phyloP scores from a whole-genome alignment of 2,113 vertebrate species.

The Phaethon lepturus region DNA sequence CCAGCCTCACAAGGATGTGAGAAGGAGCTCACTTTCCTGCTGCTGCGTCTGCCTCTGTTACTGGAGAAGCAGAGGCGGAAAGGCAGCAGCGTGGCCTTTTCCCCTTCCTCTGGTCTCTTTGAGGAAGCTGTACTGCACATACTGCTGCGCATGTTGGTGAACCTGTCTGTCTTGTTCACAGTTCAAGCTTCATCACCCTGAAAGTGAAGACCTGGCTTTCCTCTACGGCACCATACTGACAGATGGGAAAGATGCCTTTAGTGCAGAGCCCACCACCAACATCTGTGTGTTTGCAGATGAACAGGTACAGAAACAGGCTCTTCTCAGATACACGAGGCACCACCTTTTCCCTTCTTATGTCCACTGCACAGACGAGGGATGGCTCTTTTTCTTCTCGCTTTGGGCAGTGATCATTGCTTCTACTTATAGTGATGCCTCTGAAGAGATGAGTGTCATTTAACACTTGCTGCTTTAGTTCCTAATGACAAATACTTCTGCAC shows the following conservation, averaged over 20 bases:
- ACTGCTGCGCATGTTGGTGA: background rate
- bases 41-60: fast-evolving
- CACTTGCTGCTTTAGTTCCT: background rate
- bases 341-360: background rate
- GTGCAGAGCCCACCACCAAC: slow-evolving; percentile 86
- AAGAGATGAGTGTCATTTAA: background rate
- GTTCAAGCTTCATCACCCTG: slow-evolving; percentile 90
- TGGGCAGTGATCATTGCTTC: background rate
- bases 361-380: background rate
- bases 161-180: slow-evolving; percentile 42
- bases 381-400: background rate
- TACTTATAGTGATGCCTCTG: background rate
- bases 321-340: background rate
- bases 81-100: background rate
- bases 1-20: background rate
- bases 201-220: slow-evolving; percentile 89
- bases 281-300: slow-evolving; percentile 95
- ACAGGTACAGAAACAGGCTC: slow-evolving; percentile 78
- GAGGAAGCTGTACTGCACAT: background rate
- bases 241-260: slow-evolving; percentile 88
- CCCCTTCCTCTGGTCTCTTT: background rate
- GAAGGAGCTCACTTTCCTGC: background rate
- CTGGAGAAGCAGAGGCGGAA: background rate
- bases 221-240: slow-evolving; percentile 95
- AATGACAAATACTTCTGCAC: background rate